Evolutionary conservation across 2,113 vertebrate species (phyloP), one percentile per base, ranked within the genome.

Genomic region (Macroglossus sobrinus): DNA sequence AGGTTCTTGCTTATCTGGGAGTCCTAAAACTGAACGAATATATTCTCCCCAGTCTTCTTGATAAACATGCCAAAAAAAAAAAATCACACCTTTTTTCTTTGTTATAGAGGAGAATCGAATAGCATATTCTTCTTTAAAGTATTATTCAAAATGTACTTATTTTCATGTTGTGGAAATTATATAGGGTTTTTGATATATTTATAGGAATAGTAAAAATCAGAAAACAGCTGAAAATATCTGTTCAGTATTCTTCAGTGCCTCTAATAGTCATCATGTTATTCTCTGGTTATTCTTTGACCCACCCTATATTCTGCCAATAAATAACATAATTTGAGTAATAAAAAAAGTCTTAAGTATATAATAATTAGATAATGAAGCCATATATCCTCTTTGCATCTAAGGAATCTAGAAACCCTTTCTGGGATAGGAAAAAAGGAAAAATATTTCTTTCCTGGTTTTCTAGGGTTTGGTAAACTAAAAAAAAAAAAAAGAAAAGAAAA

Each of bases 261-360:
- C 38, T 28, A 79, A 81, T 30, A 35, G 55, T 50, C 47, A 61
- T 63, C 53, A 89, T 80, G 30, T 74, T 82, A 71, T 93, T 33
- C 53, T 76, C 19, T 91, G 43, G 59, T 57, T 64, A 53, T 68
- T 88, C 90, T 90, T 91, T 55, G 28, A 26, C 4, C 8, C 24
- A 26, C 4, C 8, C 24, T 87, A 50, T 80, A 64, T 95, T 96
- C 33, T 74, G 55, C 76, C 40, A 90, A 93, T 38, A 86, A 96
- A 74, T 57, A 84, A 82, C 95, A 89, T 84, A 66, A 76, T 80
- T 63, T 85, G 43, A 93, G 59, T 66, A 90, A 89, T 50, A 79
- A 30, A 80, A 96, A 66, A 57, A 16, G 7, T 63, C 85, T 82
- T 90, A 47, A 87, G 15, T 87, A 75, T 4, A 35, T 80, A 76